Evolutionary conservation across 2,888 invertebrate species (phyloP).

Genomic region (Epinotia bilunana): DNA sequence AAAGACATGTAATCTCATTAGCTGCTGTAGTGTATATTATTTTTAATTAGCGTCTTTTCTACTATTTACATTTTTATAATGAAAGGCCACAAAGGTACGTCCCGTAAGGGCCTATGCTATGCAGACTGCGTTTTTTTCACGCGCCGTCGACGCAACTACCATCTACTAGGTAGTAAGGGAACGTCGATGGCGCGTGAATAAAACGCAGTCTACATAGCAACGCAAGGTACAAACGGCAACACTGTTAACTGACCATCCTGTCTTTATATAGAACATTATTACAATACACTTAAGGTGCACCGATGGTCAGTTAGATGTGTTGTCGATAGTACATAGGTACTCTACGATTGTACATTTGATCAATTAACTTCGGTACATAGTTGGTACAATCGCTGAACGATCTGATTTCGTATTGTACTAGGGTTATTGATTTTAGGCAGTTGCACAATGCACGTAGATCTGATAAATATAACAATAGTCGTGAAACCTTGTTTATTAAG

Average conservation of each 20-base stretch:
- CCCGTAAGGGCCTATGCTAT: not conserved
- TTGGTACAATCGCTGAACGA: constrained; percentile 50
- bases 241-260: too few relatives aligned
- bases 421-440: constrained; percentile 18
- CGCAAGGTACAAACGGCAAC: too few relatives aligned
- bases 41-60: constrained; percentile 59
- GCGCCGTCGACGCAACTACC: too few relatives aligned
- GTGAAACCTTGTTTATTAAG: not conserved
- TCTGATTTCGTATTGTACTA: constrained; percentile 53
- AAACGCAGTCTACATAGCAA: too few relatives aligned
- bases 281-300: too few relatives aligned
- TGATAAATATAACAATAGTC: not conserved
- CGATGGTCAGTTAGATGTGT: too few relatives aligned
- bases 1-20: constrained; percentile 67
- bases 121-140: too few relatives aligned
- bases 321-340: constrained; percentile 16
- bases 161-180: too few relatives aligned
- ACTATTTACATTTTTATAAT: constrained; percentile 51
- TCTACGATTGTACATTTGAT: constrained; percentile 22
- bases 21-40: constrained; percentile 58
- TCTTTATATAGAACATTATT: too few relatives aligned
- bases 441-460: not conserved
- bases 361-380: constrained; percentile 35
- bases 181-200: too few relatives aligned
- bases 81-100: constrained; percentile 40